Conservation (phyloP, 35 echinoderm and acorn worm genomes). For the Strongylocentrotus purpuratus region DNA sequence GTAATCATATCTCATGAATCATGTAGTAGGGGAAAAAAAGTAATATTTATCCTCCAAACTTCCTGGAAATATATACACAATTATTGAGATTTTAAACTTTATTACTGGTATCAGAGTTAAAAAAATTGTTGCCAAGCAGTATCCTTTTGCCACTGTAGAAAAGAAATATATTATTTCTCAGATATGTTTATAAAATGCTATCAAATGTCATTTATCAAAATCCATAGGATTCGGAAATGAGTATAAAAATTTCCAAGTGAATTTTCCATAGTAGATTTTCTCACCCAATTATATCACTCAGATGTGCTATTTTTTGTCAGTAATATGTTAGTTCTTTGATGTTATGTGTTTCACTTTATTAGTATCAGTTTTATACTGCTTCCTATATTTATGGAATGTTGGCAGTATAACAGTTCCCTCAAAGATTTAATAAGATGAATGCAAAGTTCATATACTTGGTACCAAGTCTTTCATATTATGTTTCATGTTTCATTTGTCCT, state of each 20-base stretch:
- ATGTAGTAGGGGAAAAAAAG: too few species aligned
- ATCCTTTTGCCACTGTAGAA: not conserved
- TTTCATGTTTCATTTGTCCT: not conserved
- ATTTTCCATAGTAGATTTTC: not conserved
- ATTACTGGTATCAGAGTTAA: not conserved
- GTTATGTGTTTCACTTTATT: not conserved
- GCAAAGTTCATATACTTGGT: not conserved
- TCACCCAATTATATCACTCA: not conserved
- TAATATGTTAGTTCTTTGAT: not conserved
- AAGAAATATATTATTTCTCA: not conserved
- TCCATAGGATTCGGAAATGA: not conserved
- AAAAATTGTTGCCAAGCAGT: not conserved
- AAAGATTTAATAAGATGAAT: not conserved
- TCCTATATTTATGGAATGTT: not conserved
- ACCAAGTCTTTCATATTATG: conserved; percentile 11
- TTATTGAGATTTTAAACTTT: too few species aligned
- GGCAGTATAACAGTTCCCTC: not conserved
- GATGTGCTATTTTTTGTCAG: not conserved
- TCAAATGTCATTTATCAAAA: not conserved
- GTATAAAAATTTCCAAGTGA: not conserved
- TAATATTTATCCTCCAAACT: too few species aligned
- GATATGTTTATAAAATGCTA: not conserved
- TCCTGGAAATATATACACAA: too few species aligned
- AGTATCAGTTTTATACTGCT: not conserved
- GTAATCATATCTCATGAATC: too few species aligned